These are phyloP conservation scores for Arctocebus calabarensis DNA, from an alignment of 2,797 vertebrate species.

Conservation along the genomic window DNA sequence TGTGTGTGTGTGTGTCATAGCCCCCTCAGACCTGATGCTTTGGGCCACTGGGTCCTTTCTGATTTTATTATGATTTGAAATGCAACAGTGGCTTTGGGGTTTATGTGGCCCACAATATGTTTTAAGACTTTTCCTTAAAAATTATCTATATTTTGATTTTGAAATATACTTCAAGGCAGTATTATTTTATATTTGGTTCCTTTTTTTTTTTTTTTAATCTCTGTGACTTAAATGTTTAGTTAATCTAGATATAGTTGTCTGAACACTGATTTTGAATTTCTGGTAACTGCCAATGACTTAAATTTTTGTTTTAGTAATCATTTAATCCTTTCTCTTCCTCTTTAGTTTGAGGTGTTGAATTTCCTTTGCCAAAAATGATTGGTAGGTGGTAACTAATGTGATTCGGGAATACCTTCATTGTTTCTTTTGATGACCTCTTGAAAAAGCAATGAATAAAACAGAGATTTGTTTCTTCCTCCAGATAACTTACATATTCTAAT, in stretches of 20 bases:
- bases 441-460: conserved; percentile 22
- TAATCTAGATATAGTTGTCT: conserved; percentile 60
- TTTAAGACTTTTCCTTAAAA: conserved; percentile 54
- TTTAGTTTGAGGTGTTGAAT: conserved; percentile 41
- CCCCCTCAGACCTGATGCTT: conserved; percentile 30
- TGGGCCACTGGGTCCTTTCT: background rate
- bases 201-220: background rate
- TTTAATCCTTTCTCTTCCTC: conserved; percentile 25
- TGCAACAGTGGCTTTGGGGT: background rate
- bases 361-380: conserved; percentile 49
- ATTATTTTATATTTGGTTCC: conserved; percentile 53
- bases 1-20: conserved; percentile 86
- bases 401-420: background rate
- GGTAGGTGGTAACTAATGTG: background rate
- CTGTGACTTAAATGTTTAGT: background rate
- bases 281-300: background rate
- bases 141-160: background rate
- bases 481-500: conserved; percentile 8
- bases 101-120: background rate
- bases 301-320: conserved; percentile 10
- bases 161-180: conserved; percentile 34
- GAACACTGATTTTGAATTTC: conserved; percentile 60
- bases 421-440: background rate
- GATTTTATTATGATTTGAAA: conserved; percentile 13
- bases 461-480: background rate